Conservation (phyloP, 1,140 invertebrate genomes). For the Gryllus bimaculatus region DNA sequence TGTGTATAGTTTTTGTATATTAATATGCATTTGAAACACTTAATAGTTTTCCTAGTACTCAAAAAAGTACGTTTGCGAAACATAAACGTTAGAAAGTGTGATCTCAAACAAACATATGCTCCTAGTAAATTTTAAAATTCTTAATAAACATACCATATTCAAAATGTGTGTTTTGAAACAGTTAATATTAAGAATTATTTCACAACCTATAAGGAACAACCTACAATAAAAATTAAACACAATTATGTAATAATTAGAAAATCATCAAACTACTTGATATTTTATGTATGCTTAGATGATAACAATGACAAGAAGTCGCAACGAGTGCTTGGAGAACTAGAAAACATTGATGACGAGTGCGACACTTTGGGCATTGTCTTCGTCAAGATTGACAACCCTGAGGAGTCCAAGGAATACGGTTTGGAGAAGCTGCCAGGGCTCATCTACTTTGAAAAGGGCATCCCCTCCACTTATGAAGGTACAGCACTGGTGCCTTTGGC, state of each 20-base stretch:
- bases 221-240: too few species aligned
- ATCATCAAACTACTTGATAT: neutral
- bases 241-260: neutral
- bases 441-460: conserved; percentile 75
- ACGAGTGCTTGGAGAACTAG: conserved; percentile 76
- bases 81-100: too few species aligned
- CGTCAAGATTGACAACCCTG: conserved; percentile 85
- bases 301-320: conserved; percentile 83
- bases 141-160: too few species aligned
- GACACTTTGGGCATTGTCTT: conserved; percentile 78
- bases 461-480: conserved; percentile 66
- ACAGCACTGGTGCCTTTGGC: neutral
- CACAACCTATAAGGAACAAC: too few species aligned
- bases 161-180: too few species aligned
- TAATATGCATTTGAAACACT: too few species aligned
- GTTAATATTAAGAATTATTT: too few species aligned
- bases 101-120: too few species aligned
- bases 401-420: conserved; percentile 83
- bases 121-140: too few species aligned
- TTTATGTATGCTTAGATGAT: conserved; percentile 54
- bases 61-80: too few species aligned
- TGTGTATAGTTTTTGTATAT: too few species aligned
- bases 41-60: too few species aligned
- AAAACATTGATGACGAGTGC: conserved; percentile 92
- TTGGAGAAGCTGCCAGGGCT: conserved; percentile 78